Percentiles rank a stretch among this genome's conserved stretches.
phyloP scores from a whole-genome alignment of 2,113 vertebrate species.

The Rhadina sibilatrix region DNA sequence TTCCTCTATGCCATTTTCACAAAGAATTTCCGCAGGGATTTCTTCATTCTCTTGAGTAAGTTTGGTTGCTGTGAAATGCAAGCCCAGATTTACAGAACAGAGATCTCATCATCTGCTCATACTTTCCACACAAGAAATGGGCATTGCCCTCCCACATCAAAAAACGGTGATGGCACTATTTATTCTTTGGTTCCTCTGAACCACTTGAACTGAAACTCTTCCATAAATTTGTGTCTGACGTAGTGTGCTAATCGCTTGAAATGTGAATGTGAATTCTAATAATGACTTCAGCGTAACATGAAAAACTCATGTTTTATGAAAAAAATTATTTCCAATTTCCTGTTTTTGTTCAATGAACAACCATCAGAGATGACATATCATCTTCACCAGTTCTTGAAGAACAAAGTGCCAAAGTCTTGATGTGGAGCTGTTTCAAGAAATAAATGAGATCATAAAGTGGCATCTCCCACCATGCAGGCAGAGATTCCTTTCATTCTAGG shows the following conservation, averaged over 20 bases:
- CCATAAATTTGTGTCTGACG: neutral
- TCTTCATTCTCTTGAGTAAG: conserved; percentile 88
- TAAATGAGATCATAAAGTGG: neutral
- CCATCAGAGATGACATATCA: neutral
- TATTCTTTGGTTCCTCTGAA: conserved; percentile 79
- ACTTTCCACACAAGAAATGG: conserved; percentile 76
- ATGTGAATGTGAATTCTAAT: neutral
- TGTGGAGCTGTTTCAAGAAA: neutral
- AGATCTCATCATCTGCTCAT: conserved; percentile 83
- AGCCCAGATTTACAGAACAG: conserved; percentile 90
- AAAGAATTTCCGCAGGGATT: conserved; percentile 91
- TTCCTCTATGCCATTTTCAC: conserved; percentile 97
- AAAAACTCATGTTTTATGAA: neutral
- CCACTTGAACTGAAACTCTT: conserved; percentile 60
- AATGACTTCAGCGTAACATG: neutral
- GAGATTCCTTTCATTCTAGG: neutral
- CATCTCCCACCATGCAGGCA: neutral
- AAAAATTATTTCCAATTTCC: neutral
- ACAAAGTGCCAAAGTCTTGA: neutral
- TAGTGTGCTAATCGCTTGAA: neutral
- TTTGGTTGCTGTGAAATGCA: conserved; percentile 87
- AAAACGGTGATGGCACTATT: conserved; percentile 72
- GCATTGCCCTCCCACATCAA: conserved; percentile 72
- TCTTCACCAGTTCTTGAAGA: neutral
- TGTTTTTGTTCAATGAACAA: conserved; percentile 5